Evolutionary conservation across 2,113 vertebrate species (phyloP).

Genomic region (Notechis scutatus): DNA sequence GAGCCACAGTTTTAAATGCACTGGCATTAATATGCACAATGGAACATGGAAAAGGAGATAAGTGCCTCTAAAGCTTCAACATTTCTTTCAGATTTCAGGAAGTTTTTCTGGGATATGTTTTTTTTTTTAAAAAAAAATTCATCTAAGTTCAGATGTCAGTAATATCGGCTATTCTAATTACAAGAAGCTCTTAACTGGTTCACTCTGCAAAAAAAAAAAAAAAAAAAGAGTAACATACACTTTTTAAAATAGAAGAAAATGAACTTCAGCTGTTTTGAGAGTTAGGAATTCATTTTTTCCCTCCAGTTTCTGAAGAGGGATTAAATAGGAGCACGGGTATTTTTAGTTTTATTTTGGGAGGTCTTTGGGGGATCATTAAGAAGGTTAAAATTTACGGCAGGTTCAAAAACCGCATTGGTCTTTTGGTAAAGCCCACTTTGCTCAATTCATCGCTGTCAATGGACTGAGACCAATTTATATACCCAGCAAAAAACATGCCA

Average conservation of each 20-base stretch:
- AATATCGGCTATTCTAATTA: constrained; percentile 41
- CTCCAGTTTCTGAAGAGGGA: constrained; percentile 1
- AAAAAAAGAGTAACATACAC: neutral
- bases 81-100: constrained; percentile 55
- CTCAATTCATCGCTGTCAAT: neutral
- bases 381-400: neutral
- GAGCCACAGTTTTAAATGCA: constrained; percentile 60
- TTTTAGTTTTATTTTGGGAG: neutral
- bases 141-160: constrained; percentile 44
- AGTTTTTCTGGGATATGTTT: constrained; percentile 45
- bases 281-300: neutral
- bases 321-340: neutral
- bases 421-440: constrained; percentile 19
- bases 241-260: constrained; percentile 23
- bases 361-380: neutral
- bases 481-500: neutral
- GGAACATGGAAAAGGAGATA: constrained; percentile 59
- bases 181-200: constrained; percentile 46
- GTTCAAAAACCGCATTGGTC: constrained; percentile 12
- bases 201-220: constrained; percentile 39
- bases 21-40: constrained; percentile 61
- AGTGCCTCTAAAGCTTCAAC: constrained; percentile 65
- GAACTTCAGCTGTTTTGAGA: neutral
- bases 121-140: neutral
- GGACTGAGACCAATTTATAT: neutral